These are phyloP conservation scores for Oscheius myriophilus DNA, from an alignment of 2,888 invertebrate genomes.

Conservation along the genomic window DNA sequence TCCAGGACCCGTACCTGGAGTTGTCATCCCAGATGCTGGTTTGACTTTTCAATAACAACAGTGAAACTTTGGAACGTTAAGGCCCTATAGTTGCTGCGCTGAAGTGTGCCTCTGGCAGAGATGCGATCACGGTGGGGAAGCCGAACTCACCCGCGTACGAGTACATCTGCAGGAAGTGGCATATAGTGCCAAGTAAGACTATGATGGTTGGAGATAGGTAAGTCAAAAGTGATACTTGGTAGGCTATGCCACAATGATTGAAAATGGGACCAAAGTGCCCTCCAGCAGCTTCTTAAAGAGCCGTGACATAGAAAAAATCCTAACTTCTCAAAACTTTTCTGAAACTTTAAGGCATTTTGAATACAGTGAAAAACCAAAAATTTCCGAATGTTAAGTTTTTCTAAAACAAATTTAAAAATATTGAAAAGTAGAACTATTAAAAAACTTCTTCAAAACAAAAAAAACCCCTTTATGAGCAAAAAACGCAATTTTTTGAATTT, in stretches of 20 bases:
- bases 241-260: background rate
- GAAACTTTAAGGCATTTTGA: no score
- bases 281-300: no score
- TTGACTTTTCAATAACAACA: conserved; percentile 1
- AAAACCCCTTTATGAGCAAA: no score
- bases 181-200: conserved; percentile 83
- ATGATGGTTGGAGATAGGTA: conserved; percentile 92
- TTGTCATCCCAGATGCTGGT: conserved; percentile 64
- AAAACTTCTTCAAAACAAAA: no score
- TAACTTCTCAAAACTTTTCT: no score
- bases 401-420: no score
- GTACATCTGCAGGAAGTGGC: conserved; percentile 76
- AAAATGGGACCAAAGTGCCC: background rate
- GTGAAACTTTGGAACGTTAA: background rate
- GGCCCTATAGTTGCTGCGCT: conserved; percentile 85
- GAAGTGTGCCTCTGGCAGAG: conserved; percentile 83
- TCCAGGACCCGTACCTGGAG: conserved; percentile 74
- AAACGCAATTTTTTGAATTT: no score
- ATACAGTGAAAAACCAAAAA: no score
- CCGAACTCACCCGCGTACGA: conserved; percentile 86
- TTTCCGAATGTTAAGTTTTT: no score
- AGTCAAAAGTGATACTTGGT: background rate
- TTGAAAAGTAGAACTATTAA: no score
- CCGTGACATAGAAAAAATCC: no score
- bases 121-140: conserved; percentile 80